A percentile compares a stretch with the other conserved stretches of the same genome.
These are phyloP conservation scores for Drosophila pallidifrons DNA, from an alignment of 1,140 invertebrate species.

Conservation along the genomic window DNA sequence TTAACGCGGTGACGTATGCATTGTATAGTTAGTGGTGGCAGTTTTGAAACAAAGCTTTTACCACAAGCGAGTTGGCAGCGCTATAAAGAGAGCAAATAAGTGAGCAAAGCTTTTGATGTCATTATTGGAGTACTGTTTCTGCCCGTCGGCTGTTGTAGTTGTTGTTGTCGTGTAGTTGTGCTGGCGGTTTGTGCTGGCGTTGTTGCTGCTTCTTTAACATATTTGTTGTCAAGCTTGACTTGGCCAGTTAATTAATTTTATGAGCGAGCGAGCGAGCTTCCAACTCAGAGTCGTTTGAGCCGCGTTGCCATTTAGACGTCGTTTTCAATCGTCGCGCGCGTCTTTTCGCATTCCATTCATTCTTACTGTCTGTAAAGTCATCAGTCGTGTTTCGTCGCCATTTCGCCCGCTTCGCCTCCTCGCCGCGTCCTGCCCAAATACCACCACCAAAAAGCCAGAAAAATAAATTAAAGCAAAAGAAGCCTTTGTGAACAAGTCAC, in stretches of 20 bases:
- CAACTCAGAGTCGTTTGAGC: constrained; percentile 68
- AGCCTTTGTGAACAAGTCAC: constrained; percentile 20
- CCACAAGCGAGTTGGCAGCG: constrained; percentile 39
- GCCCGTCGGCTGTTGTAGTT: neutral
- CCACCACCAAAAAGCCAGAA: neutral
- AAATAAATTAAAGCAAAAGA: neutral
- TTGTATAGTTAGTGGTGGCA: neutral
- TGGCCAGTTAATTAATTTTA: constrained; percentile 80
- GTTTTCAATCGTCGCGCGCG: constrained; percentile 34
- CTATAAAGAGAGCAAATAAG: constrained; percentile 10
- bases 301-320: constrained; percentile 73
- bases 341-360: neutral
- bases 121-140: constrained; percentile 35
- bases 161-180: constrained; percentile 25
- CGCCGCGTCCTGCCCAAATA: constrained; percentile 56
- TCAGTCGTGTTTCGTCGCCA: neutral
- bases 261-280: constrained; percentile 56
- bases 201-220: constrained; percentile 44
- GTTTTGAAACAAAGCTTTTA: constrained; percentile 30
- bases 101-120: constrained; percentile 37
- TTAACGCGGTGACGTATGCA: too few species aligned
- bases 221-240: constrained; percentile 70
- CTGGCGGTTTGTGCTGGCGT: constrained; percentile 12
- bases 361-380: neutral
- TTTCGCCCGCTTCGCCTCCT: constrained; percentile 7